Base-by-base conservation (phyloP, 2,888 invertebrate genomes). In the Podabrus alpinus region DNA sequence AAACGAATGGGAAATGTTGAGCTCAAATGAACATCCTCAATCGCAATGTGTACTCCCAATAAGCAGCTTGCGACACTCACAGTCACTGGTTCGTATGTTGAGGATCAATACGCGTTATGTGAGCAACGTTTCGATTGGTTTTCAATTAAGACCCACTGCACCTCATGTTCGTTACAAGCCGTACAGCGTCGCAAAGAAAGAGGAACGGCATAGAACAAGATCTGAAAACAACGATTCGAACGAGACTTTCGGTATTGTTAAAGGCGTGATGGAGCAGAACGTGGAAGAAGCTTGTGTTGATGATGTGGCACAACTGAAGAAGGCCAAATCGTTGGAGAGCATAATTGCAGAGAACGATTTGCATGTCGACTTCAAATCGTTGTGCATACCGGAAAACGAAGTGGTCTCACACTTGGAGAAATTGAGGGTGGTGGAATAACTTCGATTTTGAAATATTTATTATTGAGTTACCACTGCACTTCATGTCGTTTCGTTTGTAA, bases 351-450 rank as follows among this genome's bases (percentile, higher is more conserved):
- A 91, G 74, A 71, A 71, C 66, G 73, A 73, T 60, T 68, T 74
- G 62, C 77, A 77, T 9, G 71, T 74, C 15, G 75, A 75, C 66
- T 62, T 75, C 62, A 74, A 66, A 45, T 67, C 72, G 66, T 3
- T 79, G 24, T 73, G 66, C 29, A 72, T 77, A 74, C 90, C 90
- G 5, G 91, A 92, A 80, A 88, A 92, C 87, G 91, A 92, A 79
- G 89, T 90, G 81, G 90, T 92, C 66, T 91, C 91, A 10, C 90
- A 90, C 77, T 91, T 92, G 83, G 90, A 92, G 84, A 91, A 91
- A 83, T 84, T 92, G 72, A 91, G 90, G 85, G 91, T 92, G 73
- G 90, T 88, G 79, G 91, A 91, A 78, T 86, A 81, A 82, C 17
- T 19, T n/a, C 21, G 7, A 45, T 45, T 45, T n/a, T 45, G 45